phyloP scores from a whole-genome alignment of 2,113 vertebrate species.

The Silurus asotus region DNA sequence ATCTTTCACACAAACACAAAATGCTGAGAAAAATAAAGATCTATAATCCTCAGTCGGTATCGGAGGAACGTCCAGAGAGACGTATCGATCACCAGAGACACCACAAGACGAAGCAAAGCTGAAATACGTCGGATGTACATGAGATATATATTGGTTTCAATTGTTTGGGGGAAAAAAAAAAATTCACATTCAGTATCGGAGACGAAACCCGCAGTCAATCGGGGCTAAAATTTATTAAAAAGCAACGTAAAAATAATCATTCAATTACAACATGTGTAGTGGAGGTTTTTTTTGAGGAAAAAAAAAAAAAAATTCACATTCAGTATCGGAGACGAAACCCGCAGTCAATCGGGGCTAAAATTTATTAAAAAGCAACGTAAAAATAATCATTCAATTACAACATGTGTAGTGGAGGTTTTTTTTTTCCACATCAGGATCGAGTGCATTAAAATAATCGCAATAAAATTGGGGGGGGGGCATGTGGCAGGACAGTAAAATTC shows the following conservation, averaged over 20 bases:
- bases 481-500: slow-evolving; percentile 1
- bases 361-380: slow-evolving; percentile 49
- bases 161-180: not conserved
- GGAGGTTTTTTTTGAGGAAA: not conserved
- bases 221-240: slow-evolving; percentile 45
- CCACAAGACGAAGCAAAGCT: not conserved
- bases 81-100: not conserved
- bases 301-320: not conserved
- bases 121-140: not conserved
- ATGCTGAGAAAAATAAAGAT: not conserved
- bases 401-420: not conserved
- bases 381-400: slow-evolving; percentile 31
- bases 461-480: not conserved
- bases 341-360: slow-evolving; percentile 9
- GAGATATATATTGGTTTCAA: too few relatives aligned
- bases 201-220: not conserved
- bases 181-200: not conserved
- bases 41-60: too few relatives aligned
- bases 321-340: not conserved
- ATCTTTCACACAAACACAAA: not conserved
- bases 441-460: slow-evolving; percentile 13
- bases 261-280: slow-evolving; percentile 35
- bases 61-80: not conserved
- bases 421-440: not conserved
- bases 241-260: slow-evolving; percentile 21